Evolutionary conservation across 2,888 invertebrate genomes (phyloP).

Genomic region (Brachyptera putata): DNA sequence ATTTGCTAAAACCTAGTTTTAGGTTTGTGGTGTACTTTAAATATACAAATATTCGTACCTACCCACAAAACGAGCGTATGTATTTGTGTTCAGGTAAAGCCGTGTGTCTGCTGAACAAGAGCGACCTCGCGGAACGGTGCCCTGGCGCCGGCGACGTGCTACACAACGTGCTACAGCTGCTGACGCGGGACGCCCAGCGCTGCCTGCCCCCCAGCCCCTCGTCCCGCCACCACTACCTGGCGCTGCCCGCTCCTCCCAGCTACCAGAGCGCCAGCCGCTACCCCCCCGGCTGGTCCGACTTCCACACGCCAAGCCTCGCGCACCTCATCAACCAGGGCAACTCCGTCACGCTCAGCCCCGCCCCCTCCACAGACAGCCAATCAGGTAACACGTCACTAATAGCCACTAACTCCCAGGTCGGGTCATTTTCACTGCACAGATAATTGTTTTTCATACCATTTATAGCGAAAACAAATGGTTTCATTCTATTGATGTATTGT

Average conservation of each 20-base stretch:
- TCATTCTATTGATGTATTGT: too few relatives aligned
- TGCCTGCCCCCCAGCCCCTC: slow-evolving; percentile 77
- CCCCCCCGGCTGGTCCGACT: slow-evolving; percentile 44
- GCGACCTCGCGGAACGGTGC: slow-evolving; percentile 85
- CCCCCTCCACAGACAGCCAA: slow-evolving; percentile 83
- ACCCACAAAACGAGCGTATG: too few relatives aligned
- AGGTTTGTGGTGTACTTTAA: too few relatives aligned
- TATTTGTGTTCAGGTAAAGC: slow-evolving; percentile 94
- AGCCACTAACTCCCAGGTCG: too few relatives aligned
- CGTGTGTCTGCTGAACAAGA: slow-evolving; percentile 81
- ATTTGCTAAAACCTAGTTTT: too few relatives aligned
- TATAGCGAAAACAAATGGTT: too few relatives aligned
- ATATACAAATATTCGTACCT: too few relatives aligned
- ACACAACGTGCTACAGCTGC: slow-evolving; percentile 86
- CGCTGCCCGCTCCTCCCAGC: slow-evolving; percentile 69
- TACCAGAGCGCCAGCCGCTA: slow-evolving; percentile 44
- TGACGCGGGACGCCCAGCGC: slow-evolving; percentile 76
- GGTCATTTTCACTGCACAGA: too few relatives aligned
- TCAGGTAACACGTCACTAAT: slow-evolving; percentile 50
- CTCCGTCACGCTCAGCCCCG: slow-evolving; percentile 86
- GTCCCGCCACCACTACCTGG: slow-evolving; percentile 50
- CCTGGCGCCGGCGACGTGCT: slow-evolving; percentile 91
- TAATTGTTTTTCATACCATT: too few relatives aligned
- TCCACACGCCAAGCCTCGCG: slow-evolving; percentile 58
- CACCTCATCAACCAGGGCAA: slow-evolving; percentile 71